Evolutionary conservation across 1,140 invertebrate genomes (phyloP).

Genomic region (Pseudobourletiella spinata): DNA sequence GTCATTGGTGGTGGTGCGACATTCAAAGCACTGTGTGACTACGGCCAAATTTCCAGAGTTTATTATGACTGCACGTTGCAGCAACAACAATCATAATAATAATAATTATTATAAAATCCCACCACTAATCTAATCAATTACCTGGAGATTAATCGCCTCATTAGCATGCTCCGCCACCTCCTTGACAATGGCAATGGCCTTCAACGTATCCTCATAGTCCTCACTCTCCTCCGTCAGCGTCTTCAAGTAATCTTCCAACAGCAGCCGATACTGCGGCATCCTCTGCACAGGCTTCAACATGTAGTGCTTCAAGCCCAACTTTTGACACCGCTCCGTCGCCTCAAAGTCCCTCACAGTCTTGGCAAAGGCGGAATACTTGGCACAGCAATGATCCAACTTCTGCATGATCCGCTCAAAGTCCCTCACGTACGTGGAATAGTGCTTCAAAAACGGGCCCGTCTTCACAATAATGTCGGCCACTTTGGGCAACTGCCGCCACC

Average conservation of each 20-base stretch:
- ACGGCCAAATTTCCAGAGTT: too few relatives aligned
- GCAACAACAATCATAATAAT: too few relatives aligned
- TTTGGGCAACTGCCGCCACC: conserved; percentile 52
- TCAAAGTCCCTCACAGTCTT: conserved; percentile 50
- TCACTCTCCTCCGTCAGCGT: conserved; percentile 49
- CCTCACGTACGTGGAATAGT: conserved; percentile 61
- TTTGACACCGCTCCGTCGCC: conserved; percentile 52
- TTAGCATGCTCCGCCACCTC: conserved; percentile 66
- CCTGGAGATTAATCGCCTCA: conserved; percentile 54
- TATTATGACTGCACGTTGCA: too few relatives aligned
- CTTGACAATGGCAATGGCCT: conserved; percentile 58
- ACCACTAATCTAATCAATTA: too few relatives aligned
- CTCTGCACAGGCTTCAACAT: conserved; percentile 59
- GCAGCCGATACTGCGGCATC: conserved; percentile 47
- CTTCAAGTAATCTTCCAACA: conserved; percentile 58
- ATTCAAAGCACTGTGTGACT: too few relatives aligned
- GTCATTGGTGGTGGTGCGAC: too few relatives aligned
- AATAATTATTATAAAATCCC: too few relatives aligned
- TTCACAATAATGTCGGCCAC: conserved; percentile 66
- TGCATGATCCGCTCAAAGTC: conserved; percentile 57
- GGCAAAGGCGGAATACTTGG: neutral
- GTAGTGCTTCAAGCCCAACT: conserved; percentile 58
- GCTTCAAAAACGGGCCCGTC: conserved; percentile 65
- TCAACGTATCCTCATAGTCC: conserved; percentile 57
- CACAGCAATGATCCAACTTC: conserved; percentile 46